These are phyloP conservation scores for Conus betulinus DNA, from an alignment of 1,140 invertebrate species.

Conservation along the genomic window DNA sequence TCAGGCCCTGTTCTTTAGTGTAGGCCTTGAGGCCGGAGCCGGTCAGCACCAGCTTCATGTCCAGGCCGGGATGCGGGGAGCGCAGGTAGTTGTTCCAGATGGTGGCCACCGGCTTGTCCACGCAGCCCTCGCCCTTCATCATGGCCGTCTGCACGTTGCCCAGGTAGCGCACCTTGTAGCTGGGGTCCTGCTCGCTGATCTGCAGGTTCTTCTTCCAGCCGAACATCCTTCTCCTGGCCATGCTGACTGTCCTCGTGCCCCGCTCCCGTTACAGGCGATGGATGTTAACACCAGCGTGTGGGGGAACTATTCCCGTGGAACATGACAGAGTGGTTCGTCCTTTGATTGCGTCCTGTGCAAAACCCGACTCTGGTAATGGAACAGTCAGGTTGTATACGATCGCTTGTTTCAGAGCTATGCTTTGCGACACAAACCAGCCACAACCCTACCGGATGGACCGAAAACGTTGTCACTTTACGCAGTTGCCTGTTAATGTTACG, in stretches of 20 bases:
- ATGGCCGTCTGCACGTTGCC: slow-evolving; percentile 98
- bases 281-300: not conserved
- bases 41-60: slow-evolving; percentile 95
- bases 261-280: not conserved
- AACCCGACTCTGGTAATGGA: too few species aligned
- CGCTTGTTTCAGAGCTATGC: too few species aligned
- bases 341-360: not conserved
- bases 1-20: slow-evolving; percentile 97
- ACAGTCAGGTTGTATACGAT: too few species aligned
- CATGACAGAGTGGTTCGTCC: not conserved
- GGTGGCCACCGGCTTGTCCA: slow-evolving; percentile 95
- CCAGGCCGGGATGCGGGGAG: slow-evolving; percentile 89
- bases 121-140: slow-evolving; percentile 98
- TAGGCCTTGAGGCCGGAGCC: slow-evolving; percentile 93
- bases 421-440: too few species aligned
- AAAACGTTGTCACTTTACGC: too few species aligned
- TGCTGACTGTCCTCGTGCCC: not conserved
- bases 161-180: slow-evolving; percentile 95
- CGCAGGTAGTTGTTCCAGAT: slow-evolving; percentile 98
- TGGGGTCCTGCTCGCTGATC: slow-evolving; percentile 93
- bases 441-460: too few species aligned
- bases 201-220: slow-evolving; percentile 72
- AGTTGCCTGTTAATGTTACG: too few species aligned
- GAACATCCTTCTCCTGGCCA: slow-evolving; percentile 38
- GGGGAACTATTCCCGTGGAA: not conserved